Evolutionary conservation across 1,140 invertebrate genomes (phyloP).

Genomic region (Proctacanthus coquilletti): DNA sequence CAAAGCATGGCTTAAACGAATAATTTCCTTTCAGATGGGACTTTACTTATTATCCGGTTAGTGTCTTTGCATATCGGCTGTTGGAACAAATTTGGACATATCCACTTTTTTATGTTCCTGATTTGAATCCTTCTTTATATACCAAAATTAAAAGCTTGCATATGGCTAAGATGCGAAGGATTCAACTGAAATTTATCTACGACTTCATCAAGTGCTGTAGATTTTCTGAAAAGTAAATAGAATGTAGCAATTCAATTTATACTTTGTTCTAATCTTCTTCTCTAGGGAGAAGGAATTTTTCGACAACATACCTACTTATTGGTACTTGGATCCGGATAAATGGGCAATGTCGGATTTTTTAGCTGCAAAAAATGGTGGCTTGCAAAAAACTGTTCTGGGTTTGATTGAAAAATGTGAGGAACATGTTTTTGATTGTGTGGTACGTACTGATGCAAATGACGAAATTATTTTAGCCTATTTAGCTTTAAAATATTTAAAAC

Average conservation of each 20-base stretch:
- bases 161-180: slow-evolving; percentile 39
- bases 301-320: slow-evolving; percentile 39
- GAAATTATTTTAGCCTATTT: slow-evolving; percentile 1
- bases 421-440: slow-evolving; percentile 53
- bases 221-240: slow-evolving; percentile 41
- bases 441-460: slow-evolving; percentile 34
- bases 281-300: slow-evolving; percentile 43
- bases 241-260: slow-evolving; percentile 7
- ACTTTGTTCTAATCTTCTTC: neutral
- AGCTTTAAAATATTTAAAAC: slow-evolving; percentile 1
- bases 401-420: slow-evolving; percentile 41
- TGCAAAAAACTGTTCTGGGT: slow-evolving; percentile 41
- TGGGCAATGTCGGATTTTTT: slow-evolving; percentile 63
- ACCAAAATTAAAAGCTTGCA: slow-evolving; percentile 43
- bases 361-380: slow-evolving; percentile 45
- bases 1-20: slow-evolving; percentile 1
- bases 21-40: slow-evolving; percentile 30
- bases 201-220: slow-evolving; percentile 53
- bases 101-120: slow-evolving; percentile 60
- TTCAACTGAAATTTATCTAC: slow-evolving; percentile 50
- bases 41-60: slow-evolving; percentile 48
- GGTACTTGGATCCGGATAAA: slow-evolving; percentile 48
- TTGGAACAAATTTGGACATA: slow-evolving; percentile 62
- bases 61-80: slow-evolving; percentile 63
- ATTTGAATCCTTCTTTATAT: slow-evolving; percentile 53